Percentiles rank a stretch among this genome's conserved stretches.
Conservation (phyloP, 2,797 vertebrate genomes). For the Danio jaintianensis region DNA sequence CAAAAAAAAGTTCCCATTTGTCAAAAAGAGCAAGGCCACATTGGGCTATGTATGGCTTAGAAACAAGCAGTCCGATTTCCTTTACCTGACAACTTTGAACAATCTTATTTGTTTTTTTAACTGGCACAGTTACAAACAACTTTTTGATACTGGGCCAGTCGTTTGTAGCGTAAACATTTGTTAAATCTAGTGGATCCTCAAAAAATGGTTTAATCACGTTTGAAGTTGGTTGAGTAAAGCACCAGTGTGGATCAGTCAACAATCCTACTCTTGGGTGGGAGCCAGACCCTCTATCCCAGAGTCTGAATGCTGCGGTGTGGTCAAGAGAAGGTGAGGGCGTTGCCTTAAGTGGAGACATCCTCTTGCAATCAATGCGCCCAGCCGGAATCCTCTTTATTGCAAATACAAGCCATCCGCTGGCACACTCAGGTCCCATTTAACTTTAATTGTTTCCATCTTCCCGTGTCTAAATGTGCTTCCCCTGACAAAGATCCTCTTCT, state of each 20-base stretch:
- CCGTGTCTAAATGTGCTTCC: conserved; percentile 52
- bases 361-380: conserved; percentile 88
- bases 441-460: conserved; percentile 88
- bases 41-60: conserved; percentile 47
- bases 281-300: conserved; percentile 50
- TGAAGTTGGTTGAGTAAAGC: conserved; percentile 33
- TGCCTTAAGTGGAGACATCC: conserved; percentile 87
- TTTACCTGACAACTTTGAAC: conserved; percentile 9
- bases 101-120: background rate
- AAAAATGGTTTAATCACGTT: background rate
- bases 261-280: conserved; percentile 46
- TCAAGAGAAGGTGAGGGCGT: conserved; percentile 82
- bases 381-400: conserved; percentile 74
- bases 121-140: conserved; percentile 2
- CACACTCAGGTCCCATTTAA: conserved; percentile 76
- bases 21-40: conserved; percentile 56
- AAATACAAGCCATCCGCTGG: conserved; percentile 78
- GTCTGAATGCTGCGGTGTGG: conserved; percentile 66
- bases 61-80: conserved; percentile 35
- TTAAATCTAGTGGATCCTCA: conserved; percentile 24
- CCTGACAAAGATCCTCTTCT: conserved; percentile 39
- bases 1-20: conserved; percentile 50
- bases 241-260: conserved; percentile 17
- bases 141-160: conserved; percentile 8
- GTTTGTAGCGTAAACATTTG: background rate